phyloP scores from a whole-genome alignment of 2,797 vertebrate species.

The Prunella strophiata region DNA sequence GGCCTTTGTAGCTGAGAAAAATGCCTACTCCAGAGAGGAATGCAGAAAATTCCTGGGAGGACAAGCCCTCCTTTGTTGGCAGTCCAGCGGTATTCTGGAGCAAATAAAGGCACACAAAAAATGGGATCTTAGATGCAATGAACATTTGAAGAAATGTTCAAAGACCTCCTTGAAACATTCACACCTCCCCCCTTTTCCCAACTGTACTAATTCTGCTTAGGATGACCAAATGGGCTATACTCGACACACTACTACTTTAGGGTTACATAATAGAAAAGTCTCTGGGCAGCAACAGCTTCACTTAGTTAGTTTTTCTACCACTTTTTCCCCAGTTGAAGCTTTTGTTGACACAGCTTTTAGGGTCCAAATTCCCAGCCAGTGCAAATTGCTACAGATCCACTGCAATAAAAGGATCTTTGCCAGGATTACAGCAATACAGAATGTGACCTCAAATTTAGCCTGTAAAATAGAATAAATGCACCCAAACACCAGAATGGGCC shows the following conservation, averaged over 20 bases:
- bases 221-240: conserved; percentile 53
- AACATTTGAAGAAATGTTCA: conserved; percentile 89
- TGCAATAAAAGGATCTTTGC: conserved; percentile 18
- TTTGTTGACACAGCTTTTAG: conserved; percentile 51
- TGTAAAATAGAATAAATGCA: conserved; percentile 1
- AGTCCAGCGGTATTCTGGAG: conserved; percentile 85
- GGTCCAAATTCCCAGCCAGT: conserved; percentile 31
- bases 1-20: conserved; percentile 94
- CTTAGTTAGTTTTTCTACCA: conserved; percentile 51
- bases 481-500: neutral
- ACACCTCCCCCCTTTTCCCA: conserved; percentile 58
- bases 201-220: conserved; percentile 72
- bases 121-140: conserved; percentile 80
- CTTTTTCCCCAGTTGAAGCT: conserved; percentile 65
- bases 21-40: conserved; percentile 94
- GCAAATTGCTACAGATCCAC: conserved; percentile 46
- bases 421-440: neutral
- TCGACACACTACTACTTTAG: conserved; percentile 57
- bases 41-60: conserved; percentile 95
- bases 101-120: conserved; percentile 93
- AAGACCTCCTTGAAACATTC: conserved; percentile 80
- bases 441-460: neutral
- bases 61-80: conserved; percentile 94
- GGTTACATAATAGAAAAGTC: conserved; percentile 61
- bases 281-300: conserved; percentile 54